phyloP scores from a whole-genome alignment of 2,888 invertebrate genomes.

The Venusia cambrica region DNA sequence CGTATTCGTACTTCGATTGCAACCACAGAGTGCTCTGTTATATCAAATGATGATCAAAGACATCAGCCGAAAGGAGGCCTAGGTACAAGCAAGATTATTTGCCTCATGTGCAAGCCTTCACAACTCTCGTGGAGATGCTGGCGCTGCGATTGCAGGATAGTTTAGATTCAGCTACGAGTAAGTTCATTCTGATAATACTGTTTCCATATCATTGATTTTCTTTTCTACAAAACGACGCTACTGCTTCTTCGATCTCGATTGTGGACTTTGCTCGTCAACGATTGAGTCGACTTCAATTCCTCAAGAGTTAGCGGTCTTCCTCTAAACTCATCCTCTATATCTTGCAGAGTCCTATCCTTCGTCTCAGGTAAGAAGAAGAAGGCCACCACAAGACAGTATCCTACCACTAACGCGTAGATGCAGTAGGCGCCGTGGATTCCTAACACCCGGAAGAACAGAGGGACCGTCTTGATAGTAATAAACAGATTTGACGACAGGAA shows the following conservation, averaged over 20 bases:
- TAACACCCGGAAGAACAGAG: conserved; percentile 43
- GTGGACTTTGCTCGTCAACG: conserved; percentile 30
- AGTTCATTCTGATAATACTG: background rate
- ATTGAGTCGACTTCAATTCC: conserved; percentile 36
- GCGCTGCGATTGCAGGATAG: too few species aligned
- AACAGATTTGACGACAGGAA: conserved; percentile 54
- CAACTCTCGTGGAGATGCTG: too few species aligned
- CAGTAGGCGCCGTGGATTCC: conserved; percentile 52
- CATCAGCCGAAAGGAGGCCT: too few species aligned
- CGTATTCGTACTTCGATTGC: too few species aligned
- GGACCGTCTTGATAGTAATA: conserved; percentile 51
- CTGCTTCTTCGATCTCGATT: conserved; percentile 35
- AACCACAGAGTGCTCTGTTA: too few species aligned
- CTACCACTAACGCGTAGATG: conserved; percentile 48
- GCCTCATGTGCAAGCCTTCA: too few species aligned
- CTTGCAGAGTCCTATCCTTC: conserved; percentile 56
- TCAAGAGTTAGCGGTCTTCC: conserved; percentile 42
- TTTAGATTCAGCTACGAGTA: too few species aligned
- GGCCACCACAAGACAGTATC: conserved; percentile 47
- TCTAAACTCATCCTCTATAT: conserved; percentile 60
- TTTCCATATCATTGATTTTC: background rate
- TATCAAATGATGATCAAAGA: too few species aligned
- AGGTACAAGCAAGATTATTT: too few species aligned
- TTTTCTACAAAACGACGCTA: conserved; percentile 29
- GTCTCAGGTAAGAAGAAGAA: conserved; percentile 58